phyloP scores from a whole-genome alignment of 1,140 invertebrate species.

The Drosophila cardini region DNA sequence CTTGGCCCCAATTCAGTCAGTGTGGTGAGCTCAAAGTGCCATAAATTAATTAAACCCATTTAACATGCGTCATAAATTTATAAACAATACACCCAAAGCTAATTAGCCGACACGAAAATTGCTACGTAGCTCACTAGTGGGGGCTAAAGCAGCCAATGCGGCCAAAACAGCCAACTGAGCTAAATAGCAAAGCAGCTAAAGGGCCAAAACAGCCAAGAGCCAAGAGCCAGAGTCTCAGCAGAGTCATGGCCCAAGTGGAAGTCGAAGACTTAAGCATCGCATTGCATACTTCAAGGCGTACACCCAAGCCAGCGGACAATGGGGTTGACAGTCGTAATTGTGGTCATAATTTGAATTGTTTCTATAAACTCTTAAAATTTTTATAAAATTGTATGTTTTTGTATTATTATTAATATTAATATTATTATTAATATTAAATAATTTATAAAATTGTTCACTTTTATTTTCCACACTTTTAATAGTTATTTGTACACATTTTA shows the following conservation, averaged over 20 bases:
- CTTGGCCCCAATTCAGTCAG: constrained; percentile 33
- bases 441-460: no score
- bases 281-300: constrained; percentile 46
- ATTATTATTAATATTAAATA: no score
- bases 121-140: constrained; percentile 53
- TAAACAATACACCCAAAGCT: constrained; percentile 81
- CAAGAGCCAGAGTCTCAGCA: constrained; percentile 3
- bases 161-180: not conserved
- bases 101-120: constrained; percentile 81
- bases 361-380: not conserved
- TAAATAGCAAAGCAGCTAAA: not conserved
- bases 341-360: not conserved
- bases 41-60: constrained; percentile 83
- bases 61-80: constrained; percentile 82
- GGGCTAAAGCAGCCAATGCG: constrained; percentile 28
- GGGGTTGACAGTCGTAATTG: not conserved
- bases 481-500: not conserved
- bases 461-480: no score
- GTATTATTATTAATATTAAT: not conserved
- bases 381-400: not conserved
- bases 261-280: constrained; percentile 43
- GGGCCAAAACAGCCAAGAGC: not conserved
- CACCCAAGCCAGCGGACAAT: constrained; percentile 23
- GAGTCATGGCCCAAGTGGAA: constrained; percentile 47
- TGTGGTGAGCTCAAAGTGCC: constrained; percentile 60